Base-by-base conservation (phyloP, 2,888 invertebrate genomes). In the Spisula solida region DNA sequence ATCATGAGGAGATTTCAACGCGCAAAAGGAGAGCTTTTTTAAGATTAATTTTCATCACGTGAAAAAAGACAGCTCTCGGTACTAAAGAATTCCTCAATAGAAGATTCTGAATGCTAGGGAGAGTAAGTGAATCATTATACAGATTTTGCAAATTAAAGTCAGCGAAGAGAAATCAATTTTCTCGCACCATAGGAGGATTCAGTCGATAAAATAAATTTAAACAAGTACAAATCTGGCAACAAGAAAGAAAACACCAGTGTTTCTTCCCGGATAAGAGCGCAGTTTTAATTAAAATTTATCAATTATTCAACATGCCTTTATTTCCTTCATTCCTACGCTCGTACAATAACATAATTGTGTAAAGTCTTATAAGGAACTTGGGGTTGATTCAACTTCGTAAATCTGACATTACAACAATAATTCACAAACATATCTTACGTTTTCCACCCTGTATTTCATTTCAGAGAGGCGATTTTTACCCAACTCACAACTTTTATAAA, bases 231-330 rank as follows among this genome's bases (percentile, higher is more conserved):
- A 75, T 31, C 16, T 16, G 29, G 75, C 29, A 34, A 31, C 31
- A 29, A 75, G 34, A 75, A 18, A 6, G 18, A 25, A 14, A 75
- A 16, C 29, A 41, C 29, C 14, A 34, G 31, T 75, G 14, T 14
- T 75, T 29, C 75, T 75, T 41, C 75, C 75, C 25, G 14, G 70
- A 70, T 70, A 31, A 70, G 2, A 70, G 70, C 0, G 70, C n/a
- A 75, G 34, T 75, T 75, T 75, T 75, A 75, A 75, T 75, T 75
- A 75, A 75, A 75, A 31, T 75, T 14, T 18, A 75, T 75, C 75
- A 75, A 75, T 75, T 75, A 75, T 75, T 75, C 16, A 75, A 4
- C 16, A 75, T 2, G 75, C 16, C 34, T 25, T 31, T 31, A 75
- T 25, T 75, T 75, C 31, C 31, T 10, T 75, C 14, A 75, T 31